Evolutionary conservation across 2,888 invertebrate genomes (phyloP).

Genomic region (Scaptomyza flava): DNA sequence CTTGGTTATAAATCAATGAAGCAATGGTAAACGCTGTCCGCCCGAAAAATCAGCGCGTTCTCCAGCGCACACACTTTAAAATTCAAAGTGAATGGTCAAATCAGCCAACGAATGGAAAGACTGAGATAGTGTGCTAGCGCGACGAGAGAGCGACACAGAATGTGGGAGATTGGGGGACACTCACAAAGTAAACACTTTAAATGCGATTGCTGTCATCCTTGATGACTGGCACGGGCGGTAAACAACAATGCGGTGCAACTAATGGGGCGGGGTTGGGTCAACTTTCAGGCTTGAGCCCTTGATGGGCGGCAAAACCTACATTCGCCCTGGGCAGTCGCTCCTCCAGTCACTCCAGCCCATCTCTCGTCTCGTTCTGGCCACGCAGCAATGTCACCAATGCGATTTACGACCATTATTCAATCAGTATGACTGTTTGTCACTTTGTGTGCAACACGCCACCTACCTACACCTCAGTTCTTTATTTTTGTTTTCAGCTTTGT

Average conservation of each 20-base stretch:
- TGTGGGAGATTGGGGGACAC: slow-evolving; percentile 3
- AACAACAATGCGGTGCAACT: slow-evolving; percentile 31
- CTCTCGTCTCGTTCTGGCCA: slow-evolving; percentile 22
- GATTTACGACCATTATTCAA: slow-evolving; percentile 80
- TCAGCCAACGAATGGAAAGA: slow-evolving; percentile 8
- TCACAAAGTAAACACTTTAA: slow-evolving; percentile 70
- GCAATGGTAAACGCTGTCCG: slow-evolving; percentile 31
- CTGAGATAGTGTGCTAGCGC: neutral
- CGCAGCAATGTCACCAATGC: slow-evolving; percentile 75
- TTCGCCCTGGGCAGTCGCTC: neutral
- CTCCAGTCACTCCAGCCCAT: neutral
- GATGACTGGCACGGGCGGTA: slow-evolving; percentile 51
- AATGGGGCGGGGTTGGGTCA: neutral
- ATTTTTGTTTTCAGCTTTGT: neutral
- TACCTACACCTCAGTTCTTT: slow-evolving; percentile 8
- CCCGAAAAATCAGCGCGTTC: slow-evolving; percentile 49
- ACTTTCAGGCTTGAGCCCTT: slow-evolving; percentile 6
- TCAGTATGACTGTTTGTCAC: slow-evolving; percentile 81
- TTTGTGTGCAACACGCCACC: slow-evolving; percentile 64
- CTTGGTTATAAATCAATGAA: slow-evolving; percentile 62
- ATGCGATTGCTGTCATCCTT: slow-evolving; percentile 74
- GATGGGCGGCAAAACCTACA: slow-evolving; percentile 1
- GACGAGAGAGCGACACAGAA: neutral
- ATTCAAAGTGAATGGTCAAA: slow-evolving; percentile 62
- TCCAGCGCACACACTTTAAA: slow-evolving; percentile 52